Percentiles rank a stretch among this genome's conserved stretches.
Evolutionary conservation across 1,140 invertebrate species (phyloP).

Genomic region (Contarinia nasturtii): DNA sequence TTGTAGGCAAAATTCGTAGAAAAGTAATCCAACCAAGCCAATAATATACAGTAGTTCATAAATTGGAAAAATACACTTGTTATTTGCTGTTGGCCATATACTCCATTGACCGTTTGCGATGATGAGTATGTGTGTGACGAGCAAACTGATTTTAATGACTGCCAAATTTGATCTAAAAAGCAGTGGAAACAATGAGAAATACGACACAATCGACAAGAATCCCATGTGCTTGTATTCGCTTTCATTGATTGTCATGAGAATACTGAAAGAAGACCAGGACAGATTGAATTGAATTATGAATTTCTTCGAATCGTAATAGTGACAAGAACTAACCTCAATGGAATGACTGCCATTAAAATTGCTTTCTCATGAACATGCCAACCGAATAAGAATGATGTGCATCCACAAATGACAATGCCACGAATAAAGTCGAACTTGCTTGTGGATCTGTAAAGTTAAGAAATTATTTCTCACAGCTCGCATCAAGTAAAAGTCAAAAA

Average conservation of each 20-base stretch:
- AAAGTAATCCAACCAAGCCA: slow-evolving; percentile 46
- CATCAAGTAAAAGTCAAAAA: background rate
- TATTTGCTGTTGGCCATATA: slow-evolving; percentile 24
- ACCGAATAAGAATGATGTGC: slow-evolving; percentile 88
- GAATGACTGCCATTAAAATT: slow-evolving; percentile 77
- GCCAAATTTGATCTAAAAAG: slow-evolving; percentile 52
- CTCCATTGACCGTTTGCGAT: slow-evolving; percentile 27
- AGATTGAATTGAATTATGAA: too few species aligned
- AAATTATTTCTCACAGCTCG: background rate
- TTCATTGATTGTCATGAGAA: slow-evolving; percentile 42
- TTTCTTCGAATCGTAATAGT: too few species aligned
- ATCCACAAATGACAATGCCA: slow-evolving; percentile 61
- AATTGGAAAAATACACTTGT: slow-evolving; percentile 21
- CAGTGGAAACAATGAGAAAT: slow-evolving; percentile 79
- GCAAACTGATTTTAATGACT: slow-evolving; percentile 40
- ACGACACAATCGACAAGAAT: slow-evolving; percentile 51
- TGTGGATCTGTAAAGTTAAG: slow-evolving; percentile 4
- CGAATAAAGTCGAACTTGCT: slow-evolving; percentile 39
- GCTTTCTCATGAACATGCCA: slow-evolving; percentile 99
- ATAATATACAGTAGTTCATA: slow-evolving; percentile 50
- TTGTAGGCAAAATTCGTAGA: slow-evolving; percentile 58
- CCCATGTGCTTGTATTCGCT: slow-evolving; percentile 51
- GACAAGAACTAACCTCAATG: slow-evolving; percentile 55
- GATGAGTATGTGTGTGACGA: slow-evolving; percentile 40
- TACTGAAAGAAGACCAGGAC: slow-evolving; percentile 35